phyloP scores from a whole-genome alignment of 2,888 invertebrate species.

The Lithophane leautieri region DNA sequence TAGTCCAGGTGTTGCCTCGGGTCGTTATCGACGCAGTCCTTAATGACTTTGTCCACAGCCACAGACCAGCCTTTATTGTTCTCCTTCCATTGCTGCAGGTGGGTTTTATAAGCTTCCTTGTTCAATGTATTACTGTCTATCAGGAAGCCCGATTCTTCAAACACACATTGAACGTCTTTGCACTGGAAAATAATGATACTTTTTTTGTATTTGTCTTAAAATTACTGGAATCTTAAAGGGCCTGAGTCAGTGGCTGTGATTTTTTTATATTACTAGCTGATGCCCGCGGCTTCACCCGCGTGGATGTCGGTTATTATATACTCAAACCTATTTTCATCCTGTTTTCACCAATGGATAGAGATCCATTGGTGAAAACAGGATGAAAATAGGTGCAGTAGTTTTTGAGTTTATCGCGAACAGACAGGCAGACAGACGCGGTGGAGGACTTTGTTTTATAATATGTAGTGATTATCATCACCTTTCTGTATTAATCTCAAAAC shows the following conservation, averaged over 20 bases:
- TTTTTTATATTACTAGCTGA: no score
- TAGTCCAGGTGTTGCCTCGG: constrained; percentile 81
- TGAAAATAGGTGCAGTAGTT: no score
- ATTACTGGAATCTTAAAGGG: background rate
- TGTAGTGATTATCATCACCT: no score
- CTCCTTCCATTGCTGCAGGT: constrained; percentile 80
- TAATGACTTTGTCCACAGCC: constrained; percentile 81
- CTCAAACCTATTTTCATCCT: no score
- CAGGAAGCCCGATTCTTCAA: constrained; percentile 85
- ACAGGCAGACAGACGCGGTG: no score
- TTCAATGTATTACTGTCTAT: constrained; percentile 79
- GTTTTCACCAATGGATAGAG: no score
- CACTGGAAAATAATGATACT: constrained; percentile 76
- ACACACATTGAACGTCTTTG: constrained; percentile 84
- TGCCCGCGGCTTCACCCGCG: no score
- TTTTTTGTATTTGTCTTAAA: background rate
- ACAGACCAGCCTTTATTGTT: constrained; percentile 78
- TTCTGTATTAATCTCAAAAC: background rate
- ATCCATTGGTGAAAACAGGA: no score
- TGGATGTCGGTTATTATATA: no score
- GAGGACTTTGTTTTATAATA: no score
- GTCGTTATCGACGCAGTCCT: constrained; percentile 83
- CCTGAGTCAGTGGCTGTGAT: background rate
- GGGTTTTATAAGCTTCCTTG: constrained; percentile 80
- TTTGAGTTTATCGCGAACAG: no score